phyloP scores from a whole-genome alignment of 1,140 invertebrate genomes.

The Eumeta japonica region DNA sequence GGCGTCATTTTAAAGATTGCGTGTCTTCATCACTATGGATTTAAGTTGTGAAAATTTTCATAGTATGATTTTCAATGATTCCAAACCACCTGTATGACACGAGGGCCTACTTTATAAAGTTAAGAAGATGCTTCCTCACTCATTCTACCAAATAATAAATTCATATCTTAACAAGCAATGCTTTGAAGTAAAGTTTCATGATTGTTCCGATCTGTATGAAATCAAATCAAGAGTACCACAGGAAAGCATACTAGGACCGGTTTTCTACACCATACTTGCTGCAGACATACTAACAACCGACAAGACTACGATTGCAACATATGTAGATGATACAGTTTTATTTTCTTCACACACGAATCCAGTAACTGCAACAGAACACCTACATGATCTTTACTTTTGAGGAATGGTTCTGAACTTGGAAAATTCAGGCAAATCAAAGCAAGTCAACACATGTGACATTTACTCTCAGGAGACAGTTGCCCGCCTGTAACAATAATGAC shows the following conservation, averaged over 20 bases:
- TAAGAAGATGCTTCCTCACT: too few species aligned
- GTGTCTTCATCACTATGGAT: too few species aligned
- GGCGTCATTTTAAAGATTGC: too few species aligned
- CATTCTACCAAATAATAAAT: constrained; percentile 7
- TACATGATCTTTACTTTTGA: constrained; percentile 10
- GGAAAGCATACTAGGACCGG: constrained; percentile 24
- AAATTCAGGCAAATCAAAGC: too few species aligned
- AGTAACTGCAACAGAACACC: too few species aligned
- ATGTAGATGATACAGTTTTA: constrained; percentile 27
- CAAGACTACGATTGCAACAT: constrained; percentile 17
- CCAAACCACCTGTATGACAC: too few species aligned
- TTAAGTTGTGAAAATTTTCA: too few species aligned
- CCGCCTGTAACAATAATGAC: constrained; percentile 12
- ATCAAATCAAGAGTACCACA: constrained; percentile 25
- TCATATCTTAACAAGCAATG: constrained; percentile 7
- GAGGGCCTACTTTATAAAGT: constrained; percentile 17
- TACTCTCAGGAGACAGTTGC: constrained; percentile 9
- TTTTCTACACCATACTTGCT: constrained; percentile 24
- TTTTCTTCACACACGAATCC: not conserved
- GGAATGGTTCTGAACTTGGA: constrained; percentile 14
- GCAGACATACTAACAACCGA: constrained; percentile 16
- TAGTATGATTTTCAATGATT: too few species aligned
- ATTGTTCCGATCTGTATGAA: too few species aligned
- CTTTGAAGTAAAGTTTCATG: constrained; percentile 8
- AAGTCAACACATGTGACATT: constrained; percentile 15